Percentiles rank a stretch among this genome's conserved stretches.
These are phyloP conservation scores for Carabus problematicus DNA, from an alignment of 2,888 invertebrate genomes.

Conservation along the genomic window DNA sequence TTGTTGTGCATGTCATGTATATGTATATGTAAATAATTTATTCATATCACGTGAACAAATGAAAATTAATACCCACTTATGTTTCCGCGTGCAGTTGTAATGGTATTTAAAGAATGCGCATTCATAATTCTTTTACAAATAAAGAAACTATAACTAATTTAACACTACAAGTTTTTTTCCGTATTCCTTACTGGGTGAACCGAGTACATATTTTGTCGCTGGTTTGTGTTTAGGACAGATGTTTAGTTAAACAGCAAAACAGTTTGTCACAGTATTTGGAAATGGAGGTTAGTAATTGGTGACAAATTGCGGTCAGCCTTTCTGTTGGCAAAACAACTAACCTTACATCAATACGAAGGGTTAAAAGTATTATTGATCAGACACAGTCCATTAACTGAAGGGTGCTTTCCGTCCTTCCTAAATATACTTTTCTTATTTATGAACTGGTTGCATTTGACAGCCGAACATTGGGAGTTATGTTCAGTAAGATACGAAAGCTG, in stretches of 20 bases:
- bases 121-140: too few species aligned
- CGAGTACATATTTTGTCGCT: too few species aligned
- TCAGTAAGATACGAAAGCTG: background rate
- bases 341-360: conserved; percentile 16
- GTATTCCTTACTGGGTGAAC: too few species aligned
- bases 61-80: too few species aligned
- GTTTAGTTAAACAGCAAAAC: background rate
- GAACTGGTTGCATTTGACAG: conserved; percentile 39
- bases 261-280: conserved; percentile 19
- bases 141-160: too few species aligned
- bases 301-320: background rate
- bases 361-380: conserved; percentile 41
- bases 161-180: too few species aligned
- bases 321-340: background rate
- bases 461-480: background rate
- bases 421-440: conserved; percentile 34
- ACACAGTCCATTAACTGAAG: conserved; percentile 40
- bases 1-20: conserved; percentile 10
- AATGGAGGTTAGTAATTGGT: conserved; percentile 13
- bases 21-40: conserved; percentile 11
- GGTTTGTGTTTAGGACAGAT: too few species aligned
- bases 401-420: conserved; percentile 21
- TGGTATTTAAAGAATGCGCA: too few species aligned
- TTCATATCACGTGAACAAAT: background rate
- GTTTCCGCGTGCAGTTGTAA: too few species aligned